Percentiles rank a stretch among this genome's conserved stretches.
Evolutionary conservation across 2,113 vertebrate species (phyloP).

Genomic region (Esox niger): DNA sequence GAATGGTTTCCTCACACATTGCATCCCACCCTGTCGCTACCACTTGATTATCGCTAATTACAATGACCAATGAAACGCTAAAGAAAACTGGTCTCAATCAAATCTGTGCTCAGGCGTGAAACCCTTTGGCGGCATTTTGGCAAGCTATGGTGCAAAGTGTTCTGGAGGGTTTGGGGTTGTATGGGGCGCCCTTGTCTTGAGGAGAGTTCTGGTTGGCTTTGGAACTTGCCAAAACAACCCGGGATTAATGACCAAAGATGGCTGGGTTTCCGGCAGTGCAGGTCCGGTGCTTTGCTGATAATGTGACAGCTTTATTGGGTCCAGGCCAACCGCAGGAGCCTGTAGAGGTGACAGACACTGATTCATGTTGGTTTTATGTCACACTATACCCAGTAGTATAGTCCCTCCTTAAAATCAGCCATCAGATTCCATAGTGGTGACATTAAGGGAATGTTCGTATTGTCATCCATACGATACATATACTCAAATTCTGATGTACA

Average conservation of each 20-base stretch:
- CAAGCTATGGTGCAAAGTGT: constrained; percentile 72
- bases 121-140: constrained; percentile 45
- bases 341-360: constrained; percentile 3
- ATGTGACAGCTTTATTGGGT: constrained; percentile 1
- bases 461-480: constrained; percentile 8
- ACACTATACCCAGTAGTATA: neutral
- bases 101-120: constrained; percentile 81
- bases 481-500: neutral
- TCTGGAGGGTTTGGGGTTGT: constrained; percentile 28
- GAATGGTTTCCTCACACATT: constrained; percentile 83
- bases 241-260: constrained; percentile 80
- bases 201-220: neutral
- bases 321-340: neutral
- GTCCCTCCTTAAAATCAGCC: constrained; percentile 46
- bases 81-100: constrained; percentile 81
- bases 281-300: constrained; percentile 43
- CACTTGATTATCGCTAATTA: constrained; percentile 87
- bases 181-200: constrained; percentile 21
- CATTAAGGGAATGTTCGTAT: constrained; percentile 12
- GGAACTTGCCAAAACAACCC: constrained; percentile 67
- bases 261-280: constrained; percentile 63
- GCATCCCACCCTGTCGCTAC: constrained; percentile 44
- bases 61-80: constrained; percentile 81
- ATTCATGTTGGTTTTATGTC: neutral
- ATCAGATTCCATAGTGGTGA: constrained; percentile 22